These are phyloP conservation scores for Belonocnema kinseyi DNA, from an alignment of 1,140 invertebrate genomes.

Conservation along the genomic window DNA sequence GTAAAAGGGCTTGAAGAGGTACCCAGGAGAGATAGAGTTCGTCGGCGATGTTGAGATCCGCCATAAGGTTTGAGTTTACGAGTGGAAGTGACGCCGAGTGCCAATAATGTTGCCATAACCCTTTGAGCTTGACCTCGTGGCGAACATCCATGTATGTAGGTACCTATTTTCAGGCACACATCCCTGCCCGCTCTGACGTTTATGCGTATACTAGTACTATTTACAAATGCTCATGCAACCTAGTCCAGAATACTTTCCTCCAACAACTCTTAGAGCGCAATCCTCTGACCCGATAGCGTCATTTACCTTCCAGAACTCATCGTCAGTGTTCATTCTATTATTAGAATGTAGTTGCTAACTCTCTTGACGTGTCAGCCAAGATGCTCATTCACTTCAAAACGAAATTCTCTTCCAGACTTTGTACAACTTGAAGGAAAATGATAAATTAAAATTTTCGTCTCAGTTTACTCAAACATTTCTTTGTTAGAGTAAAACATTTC, in stretches of 20 bases:
- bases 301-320: slow-evolving; percentile 22
- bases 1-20: not conserved
- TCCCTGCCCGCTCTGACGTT: too few relatives aligned
- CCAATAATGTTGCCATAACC: slow-evolving; percentile 53
- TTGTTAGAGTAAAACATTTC: not conserved
- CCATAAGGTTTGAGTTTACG: slow-evolving; percentile 59
- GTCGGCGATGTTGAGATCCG: slow-evolving; percentile 29
- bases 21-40: not conserved
- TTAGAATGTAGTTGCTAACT: slow-evolving; percentile 19
- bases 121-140: slow-evolving; percentile 45
- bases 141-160: slow-evolving; percentile 41
- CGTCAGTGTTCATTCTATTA: slow-evolving; percentile 12
- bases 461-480: not conserved
- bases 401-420: not conserved
- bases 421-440: not conserved
- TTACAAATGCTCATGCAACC: slow-evolving; percentile 6
- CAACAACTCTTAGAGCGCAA: slow-evolving; percentile 2
- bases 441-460: not conserved
- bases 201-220: not conserved
- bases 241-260: slow-evolving; percentile 22
- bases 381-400: slow-evolving; percentile 10
- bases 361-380: slow-evolving; percentile 12
- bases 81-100: slow-evolving; percentile 40
- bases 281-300: slow-evolving; percentile 12
- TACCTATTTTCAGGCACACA: not conserved